These are phyloP conservation scores for Poeciliopsis turneri DNA, from an alignment of 2,797 vertebrate genomes.

Conservation along the genomic window DNA sequence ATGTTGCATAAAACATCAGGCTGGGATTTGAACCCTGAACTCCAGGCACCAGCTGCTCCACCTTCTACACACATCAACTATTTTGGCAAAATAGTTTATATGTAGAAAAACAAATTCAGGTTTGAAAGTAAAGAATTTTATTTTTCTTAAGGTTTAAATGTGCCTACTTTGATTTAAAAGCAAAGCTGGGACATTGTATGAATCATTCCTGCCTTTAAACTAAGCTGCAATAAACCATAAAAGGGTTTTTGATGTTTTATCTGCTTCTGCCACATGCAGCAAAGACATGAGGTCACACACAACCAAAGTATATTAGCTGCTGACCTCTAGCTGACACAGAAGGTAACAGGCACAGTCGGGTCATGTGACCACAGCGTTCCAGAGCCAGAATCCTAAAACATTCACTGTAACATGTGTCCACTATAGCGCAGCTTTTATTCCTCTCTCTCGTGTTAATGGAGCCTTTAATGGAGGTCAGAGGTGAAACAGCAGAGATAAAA, in stretches of 20 bases:
- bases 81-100: not conserved
- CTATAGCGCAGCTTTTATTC: not conserved
- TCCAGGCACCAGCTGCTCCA: not conserved
- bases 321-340: constrained; percentile 77
- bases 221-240: constrained; percentile 5
- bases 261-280: not conserved
- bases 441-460: not conserved
- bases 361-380: not conserved
- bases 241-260: not conserved
- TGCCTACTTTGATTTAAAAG: not conserved
- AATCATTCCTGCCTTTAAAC: not conserved
- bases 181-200: constrained; percentile 1
- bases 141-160: not conserved
- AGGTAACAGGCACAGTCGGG: constrained; percentile 20
- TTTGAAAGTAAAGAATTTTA: not conserved
- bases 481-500: constrained; percentile 13
- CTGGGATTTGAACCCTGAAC: too few relatives aligned
- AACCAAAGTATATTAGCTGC: constrained; percentile 53
- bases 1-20: not conserved
- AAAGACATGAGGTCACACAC: constrained; percentile 22
- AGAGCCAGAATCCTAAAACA: not conserved
- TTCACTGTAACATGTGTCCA: not conserved
- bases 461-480: not conserved
- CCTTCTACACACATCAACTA: not conserved
- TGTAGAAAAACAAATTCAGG: not conserved